Conservation (phyloP, 2,113 vertebrate genomes). For the Condylura cristata region DNA sequence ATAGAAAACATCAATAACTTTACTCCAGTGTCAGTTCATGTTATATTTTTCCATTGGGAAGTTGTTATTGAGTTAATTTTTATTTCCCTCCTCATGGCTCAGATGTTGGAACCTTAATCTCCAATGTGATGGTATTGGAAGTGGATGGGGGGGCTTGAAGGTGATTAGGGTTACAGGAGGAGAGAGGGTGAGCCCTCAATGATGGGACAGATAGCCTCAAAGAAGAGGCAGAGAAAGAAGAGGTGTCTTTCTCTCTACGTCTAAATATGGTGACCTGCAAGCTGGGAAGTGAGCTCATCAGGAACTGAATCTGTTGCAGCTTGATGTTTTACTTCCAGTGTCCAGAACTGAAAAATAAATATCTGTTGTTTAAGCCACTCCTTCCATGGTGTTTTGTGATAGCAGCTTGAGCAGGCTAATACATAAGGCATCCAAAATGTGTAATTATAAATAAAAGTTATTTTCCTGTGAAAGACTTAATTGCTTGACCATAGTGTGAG, state of each 20-base stretch:
- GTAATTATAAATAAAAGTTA: not conserved
- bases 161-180: not conserved
- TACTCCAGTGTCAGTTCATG: not conserved
- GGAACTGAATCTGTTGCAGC: not conserved
- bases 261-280: not conserved
- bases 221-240: not conserved
- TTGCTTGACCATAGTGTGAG: not conserved
- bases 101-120: not conserved
- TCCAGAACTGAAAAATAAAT: not conserved
- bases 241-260: not conserved
- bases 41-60: not conserved
- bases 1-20: not conserved
- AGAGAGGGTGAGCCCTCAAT: not conserved
- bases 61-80: not conserved
- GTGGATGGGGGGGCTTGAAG: too few relatives aligned
- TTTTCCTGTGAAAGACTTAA: not conserved
- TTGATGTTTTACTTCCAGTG: not conserved
- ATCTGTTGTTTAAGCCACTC: not conserved
- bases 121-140: not conserved
- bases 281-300: not conserved
- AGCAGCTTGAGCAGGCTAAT: not conserved
- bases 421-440: not conserved
- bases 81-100: not conserved
- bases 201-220: not conserved
- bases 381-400: not conserved